Percentiles rank a stretch among this genome's conserved stretches.
These are phyloP conservation scores for Amazona guildingii DNA, from an alignment of 2,113 vertebrate species.

Conservation along the genomic window DNA sequence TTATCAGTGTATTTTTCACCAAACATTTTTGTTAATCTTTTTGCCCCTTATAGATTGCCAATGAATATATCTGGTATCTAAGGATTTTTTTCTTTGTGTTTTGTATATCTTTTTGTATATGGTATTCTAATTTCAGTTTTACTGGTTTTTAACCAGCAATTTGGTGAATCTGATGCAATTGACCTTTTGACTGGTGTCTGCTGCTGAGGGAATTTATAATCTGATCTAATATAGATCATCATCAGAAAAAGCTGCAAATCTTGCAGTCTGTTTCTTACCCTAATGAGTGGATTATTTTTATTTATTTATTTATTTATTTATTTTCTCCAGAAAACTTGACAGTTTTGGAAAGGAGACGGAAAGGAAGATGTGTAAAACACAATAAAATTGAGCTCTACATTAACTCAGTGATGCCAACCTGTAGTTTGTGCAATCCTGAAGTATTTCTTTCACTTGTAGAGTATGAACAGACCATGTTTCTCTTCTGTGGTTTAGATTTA, in stretches of 20 bases:
- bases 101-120: background rate
- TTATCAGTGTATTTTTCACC: background rate
- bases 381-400: background rate
- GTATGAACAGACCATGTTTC: background rate
- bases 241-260: background rate
- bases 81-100: background rate
- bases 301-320: background rate
- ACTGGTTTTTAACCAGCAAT: background rate
- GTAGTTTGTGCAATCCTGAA: background rate
- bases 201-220: background rate
- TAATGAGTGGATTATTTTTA: background rate
- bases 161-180: background rate
- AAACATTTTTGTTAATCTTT: background rate
- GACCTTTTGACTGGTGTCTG: background rate
- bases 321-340: background rate
- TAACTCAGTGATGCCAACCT: background rate
- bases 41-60: background rate
- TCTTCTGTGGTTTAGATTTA: background rate
- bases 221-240: background rate
- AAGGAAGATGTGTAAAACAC: background rate
- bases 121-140: background rate
- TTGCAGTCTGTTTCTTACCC: background rate
- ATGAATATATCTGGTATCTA: background rate
- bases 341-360: background rate
- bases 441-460: background rate